phyloP scores from a whole-genome alignment of 2,113 vertebrate species.

The Bucco capensis region DNA sequence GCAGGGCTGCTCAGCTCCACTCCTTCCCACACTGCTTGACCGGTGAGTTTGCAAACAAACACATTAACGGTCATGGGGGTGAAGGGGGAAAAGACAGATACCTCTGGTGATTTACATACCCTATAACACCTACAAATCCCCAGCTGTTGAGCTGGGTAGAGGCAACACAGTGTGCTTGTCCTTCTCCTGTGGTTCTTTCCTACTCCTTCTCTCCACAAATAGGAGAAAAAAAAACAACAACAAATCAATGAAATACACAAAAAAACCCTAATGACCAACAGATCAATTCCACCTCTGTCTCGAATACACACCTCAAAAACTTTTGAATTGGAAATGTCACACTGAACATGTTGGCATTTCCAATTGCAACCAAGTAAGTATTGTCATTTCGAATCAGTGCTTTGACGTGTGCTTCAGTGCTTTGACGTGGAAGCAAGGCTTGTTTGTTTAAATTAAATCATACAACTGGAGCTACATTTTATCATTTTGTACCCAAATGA shows the following conservation, averaged over 20 bases:
- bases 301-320: not conserved
- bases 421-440: not conserved
- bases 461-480: not conserved
- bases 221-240: not conserved
- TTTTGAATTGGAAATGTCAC: not conserved
- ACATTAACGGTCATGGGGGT: no score
- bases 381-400: not conserved
- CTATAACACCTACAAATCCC: not conserved
- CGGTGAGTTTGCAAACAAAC: no score
- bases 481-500: not conserved
- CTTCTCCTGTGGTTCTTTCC: not conserved
- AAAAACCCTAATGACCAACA: not conserved
- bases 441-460: constrained; percentile 15
- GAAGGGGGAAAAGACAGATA: no score
- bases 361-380: constrained; percentile 24
- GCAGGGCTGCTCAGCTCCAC: no score
- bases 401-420: not conserved
- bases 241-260: not conserved
- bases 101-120: no score
- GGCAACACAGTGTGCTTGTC: not conserved
- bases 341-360: not conserved
- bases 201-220: rapidly evolving
- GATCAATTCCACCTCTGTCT: not conserved
- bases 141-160: not conserved
- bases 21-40: no score